A percentile compares a stretch with the other conserved stretches of the same genome.
These are phyloP conservation scores for Palythoa heliodiscus DNA, from an alignment of 92 coral and sea anemone genomes.

Conservation along the genomic window DNA sequence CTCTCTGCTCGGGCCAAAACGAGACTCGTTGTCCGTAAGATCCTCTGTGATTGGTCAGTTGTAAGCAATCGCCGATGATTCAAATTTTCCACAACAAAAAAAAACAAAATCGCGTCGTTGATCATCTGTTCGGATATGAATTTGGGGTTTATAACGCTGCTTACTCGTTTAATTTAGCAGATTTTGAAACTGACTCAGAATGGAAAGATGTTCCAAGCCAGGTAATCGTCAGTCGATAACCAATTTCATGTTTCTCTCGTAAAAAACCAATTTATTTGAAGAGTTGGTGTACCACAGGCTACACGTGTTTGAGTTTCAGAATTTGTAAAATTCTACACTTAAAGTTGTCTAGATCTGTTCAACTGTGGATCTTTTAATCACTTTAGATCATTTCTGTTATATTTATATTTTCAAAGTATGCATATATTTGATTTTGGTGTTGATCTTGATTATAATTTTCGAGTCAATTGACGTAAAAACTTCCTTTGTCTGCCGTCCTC, in stretches of 20 bases:
- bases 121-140: constrained; percentile 38
- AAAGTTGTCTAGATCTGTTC: not conserved
- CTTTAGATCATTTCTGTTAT: not conserved
- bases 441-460: not conserved
- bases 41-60: constrained; percentile 35
- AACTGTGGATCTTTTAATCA: not conserved
- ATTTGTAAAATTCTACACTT: not conserved
- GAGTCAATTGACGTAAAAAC: not conserved
- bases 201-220: not conserved
- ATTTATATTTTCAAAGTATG: not conserved
- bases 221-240: not conserved
- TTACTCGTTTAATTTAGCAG: not conserved
- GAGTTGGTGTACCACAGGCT: not conserved
- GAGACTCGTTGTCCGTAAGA: not conserved
- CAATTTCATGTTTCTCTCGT: not conserved
- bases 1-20: constrained; percentile 14
- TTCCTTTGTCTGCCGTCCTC: not conserved
- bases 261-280: not conserved
- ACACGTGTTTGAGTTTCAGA: not conserved
- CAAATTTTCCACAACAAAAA: constrained; percentile 21
- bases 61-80: constrained; percentile 7
- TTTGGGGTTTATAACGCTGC: constrained; percentile 1
- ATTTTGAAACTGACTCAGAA: not conserved
- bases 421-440: not conserved
- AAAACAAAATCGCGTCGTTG: constrained; percentile 30